These are phyloP conservation scores for Phataginus tricuspis DNA, from an alignment of 2,797 vertebrate species.

Conservation along the genomic window DNA sequence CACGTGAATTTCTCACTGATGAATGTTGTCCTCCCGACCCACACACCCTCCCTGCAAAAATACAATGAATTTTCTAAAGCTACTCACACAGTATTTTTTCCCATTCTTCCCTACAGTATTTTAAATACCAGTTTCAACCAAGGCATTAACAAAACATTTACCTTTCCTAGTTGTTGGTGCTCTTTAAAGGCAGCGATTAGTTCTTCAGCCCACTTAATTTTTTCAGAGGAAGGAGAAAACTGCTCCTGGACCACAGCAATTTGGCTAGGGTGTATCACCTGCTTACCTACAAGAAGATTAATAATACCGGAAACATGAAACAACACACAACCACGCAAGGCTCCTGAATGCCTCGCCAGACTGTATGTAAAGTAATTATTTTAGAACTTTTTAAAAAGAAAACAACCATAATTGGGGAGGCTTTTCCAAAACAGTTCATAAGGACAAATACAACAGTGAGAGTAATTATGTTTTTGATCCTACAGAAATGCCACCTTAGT, in stretches of 20 bases:
- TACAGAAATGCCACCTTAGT: conserved; percentile 49
- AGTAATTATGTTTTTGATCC: conserved; percentile 52
- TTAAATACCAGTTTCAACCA: conserved; percentile 63
- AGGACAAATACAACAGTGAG: conserved; percentile 70
- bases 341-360: conserved; percentile 81
- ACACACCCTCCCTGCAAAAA: not conserved
- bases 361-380: conserved; percentile 83
- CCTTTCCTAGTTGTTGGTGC: conserved; percentile 97
- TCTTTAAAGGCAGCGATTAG: conserved; percentile 95
- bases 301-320: conserved; percentile 83
- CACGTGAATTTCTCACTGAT: not conserved
- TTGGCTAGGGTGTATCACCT: conserved; percentile 99
- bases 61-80: not conserved
- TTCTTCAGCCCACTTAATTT: conserved; percentile 94
- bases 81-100: not conserved
- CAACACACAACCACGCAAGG: conserved; percentile 83
- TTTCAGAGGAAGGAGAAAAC: conserved; percentile 94
- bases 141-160: conserved; percentile 86
- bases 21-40: not conserved
- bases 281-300: conserved; percentile 92
- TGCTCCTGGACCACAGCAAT: conserved; percentile 95
- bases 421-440: conserved; percentile 67
- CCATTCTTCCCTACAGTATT: not conserved
- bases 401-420: conserved; percentile 59
- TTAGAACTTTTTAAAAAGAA: conserved; percentile 72